Evolutionary conservation across 2,888 invertebrate species (phyloP), one percentile per base, ranked within the genome.

Genomic region (Hofmannophila pseudospretella): DNA sequence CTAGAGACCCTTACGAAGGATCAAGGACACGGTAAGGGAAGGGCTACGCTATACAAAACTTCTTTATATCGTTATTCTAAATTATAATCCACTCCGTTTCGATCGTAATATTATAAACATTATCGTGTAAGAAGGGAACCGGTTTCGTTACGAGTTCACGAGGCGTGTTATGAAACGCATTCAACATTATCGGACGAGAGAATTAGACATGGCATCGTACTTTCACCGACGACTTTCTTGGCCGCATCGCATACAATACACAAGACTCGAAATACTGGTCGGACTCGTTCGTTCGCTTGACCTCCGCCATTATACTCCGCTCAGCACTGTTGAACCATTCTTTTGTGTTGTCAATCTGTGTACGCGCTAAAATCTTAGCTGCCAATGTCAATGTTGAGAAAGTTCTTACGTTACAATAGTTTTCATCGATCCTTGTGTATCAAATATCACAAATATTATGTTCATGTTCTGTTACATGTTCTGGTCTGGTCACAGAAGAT

Each of bases 221-320:
- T 84, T 85, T 84, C 84, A 82, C 80, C 81, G 58, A 45, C 51
- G 63, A 71, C 78, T 81, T 78, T 80, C 80, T 72, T 81, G 60
- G 59, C 58, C 58, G 63, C 45, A 52, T n/a, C n/a, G n/a, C n/a
- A n/a, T 60, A 59, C 51, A n/a, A 55, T 54, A 51, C 42, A 34
- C 36, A 29, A 37, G 41, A 45, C 57, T 55, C 49, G 60, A 67
- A 70, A 69, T 67, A 71, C 73, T 65, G 65, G 68, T 70, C 56
- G 41, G 59, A 62, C 69, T 59, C 50, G 74, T 68, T 63, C 52
- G 42, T 49, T 60, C 52, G 42, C 49, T 61, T 77, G 77, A 76
- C 79, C 80, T 77, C 71, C 49, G 67, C 58, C 50, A 44, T 47
- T 50, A 53, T 57, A 49, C 49, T 44, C n/a, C n/a, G n/a, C n/a